These are phyloP conservation scores for Limnephilus rhombicus DNA, from an alignment of 2,888 invertebrate genomes.

Conservation along the genomic window DNA sequence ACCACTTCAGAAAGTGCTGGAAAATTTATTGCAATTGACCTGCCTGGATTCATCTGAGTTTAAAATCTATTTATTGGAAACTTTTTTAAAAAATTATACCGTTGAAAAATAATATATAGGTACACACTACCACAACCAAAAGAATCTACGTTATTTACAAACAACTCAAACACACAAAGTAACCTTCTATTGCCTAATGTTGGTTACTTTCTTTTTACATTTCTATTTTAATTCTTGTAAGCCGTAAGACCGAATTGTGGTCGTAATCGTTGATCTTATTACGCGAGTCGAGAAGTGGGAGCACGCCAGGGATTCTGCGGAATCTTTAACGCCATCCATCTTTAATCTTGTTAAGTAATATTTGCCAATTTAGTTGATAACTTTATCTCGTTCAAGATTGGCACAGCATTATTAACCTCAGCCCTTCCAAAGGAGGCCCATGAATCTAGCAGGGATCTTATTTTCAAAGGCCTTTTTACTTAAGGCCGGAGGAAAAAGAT, in stretches of 20 bases:
- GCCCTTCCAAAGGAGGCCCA: not conserved
- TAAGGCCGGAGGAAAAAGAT: slow-evolving; percentile 27
- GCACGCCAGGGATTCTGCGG: not conserved
- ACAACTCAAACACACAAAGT: not conserved
- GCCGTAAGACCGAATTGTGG: not conserved
- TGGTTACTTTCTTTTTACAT: not conserved
- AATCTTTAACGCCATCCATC: slow-evolving; percentile 27
- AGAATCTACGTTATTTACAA: not conserved
- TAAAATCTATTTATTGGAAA: too few relatives aligned
- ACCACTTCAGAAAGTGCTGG: too few relatives aligned
- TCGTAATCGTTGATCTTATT: not conserved
- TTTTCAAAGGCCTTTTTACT: not conserved
- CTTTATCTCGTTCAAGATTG: slow-evolving; percentile 39
- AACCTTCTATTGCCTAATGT: not conserved
- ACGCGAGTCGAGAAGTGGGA: not conserved
- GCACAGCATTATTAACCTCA: slow-evolving; percentile 45
- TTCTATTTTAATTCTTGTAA: not conserved
- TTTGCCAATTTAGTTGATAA: slow-evolving; percentile 42
- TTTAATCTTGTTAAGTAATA: slow-evolving; percentile 42
- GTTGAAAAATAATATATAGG: too few relatives aligned
- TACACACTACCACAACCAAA: too few relatives aligned
- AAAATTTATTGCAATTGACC: too few relatives aligned
- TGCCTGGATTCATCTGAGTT: too few relatives aligned
- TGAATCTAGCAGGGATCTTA: slow-evolving; percentile 20
- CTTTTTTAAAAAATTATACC: too few relatives aligned